phyloP scores from a whole-genome alignment of 2,797 vertebrate genomes.

The Acropternis orthonyx region DNA sequence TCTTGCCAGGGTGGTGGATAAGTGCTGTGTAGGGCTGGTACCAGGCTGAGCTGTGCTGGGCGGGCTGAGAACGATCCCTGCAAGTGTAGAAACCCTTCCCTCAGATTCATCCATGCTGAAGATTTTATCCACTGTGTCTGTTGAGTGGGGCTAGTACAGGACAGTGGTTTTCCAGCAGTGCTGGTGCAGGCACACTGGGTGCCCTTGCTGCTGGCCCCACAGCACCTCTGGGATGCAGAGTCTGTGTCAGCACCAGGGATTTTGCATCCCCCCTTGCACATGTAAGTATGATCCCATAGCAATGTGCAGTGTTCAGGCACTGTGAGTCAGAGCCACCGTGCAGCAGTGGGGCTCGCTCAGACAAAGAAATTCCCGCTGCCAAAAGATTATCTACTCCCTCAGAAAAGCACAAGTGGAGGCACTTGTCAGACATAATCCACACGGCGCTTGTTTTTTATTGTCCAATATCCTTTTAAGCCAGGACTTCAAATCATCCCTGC shows the following conservation, averaged over 20 bases:
- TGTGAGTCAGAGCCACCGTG: not conserved
- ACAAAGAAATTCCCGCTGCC: not conserved
- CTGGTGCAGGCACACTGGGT: not conserved
- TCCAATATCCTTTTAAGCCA: slow-evolving; percentile 54
- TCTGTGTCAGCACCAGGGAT: fast-evolving
- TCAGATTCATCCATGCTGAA: not conserved
- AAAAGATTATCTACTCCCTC: slow-evolving; percentile 12
- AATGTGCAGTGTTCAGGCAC: not conserved
- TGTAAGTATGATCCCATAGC: not conserved
- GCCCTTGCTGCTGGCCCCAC: not conserved
- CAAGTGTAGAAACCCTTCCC: not conserved
- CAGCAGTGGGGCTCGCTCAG: not conserved
- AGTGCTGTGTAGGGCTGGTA: not conserved
- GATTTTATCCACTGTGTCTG: not conserved
- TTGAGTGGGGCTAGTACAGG: not conserved
- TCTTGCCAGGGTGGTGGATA: not conserved
- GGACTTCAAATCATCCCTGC: slow-evolving; percentile 62
- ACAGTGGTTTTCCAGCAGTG: not conserved
- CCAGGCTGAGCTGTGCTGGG: not conserved
- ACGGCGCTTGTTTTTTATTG: slow-evolving; percentile 58
- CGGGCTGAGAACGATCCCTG: not conserved
- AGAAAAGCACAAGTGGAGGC: slow-evolving; percentile 3
- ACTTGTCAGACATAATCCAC: slow-evolving; percentile 23
- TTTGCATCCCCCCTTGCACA: not conserved
- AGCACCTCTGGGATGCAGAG: not conserved